Evolutionary conservation across 2,113 vertebrate species (phyloP), one percentile per base, ranked within the genome.

Genomic region (Leucoraja erinaceus): DNA sequence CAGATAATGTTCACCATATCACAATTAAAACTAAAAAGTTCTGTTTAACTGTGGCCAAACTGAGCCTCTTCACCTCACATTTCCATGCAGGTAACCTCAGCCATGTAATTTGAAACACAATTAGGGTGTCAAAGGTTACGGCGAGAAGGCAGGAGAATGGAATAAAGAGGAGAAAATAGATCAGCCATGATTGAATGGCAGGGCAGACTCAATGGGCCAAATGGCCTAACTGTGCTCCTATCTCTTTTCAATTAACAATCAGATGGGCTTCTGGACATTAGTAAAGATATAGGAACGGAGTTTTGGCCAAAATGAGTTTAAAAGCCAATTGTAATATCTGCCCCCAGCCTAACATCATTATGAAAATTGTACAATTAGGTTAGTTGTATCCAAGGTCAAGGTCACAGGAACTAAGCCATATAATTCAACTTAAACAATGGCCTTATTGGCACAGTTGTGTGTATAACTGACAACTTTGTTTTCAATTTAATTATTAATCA

Each of bases 351-450:
- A 54, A 72, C 54, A 81, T 81, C 56, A 38, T 54, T 22, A 81
- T 81, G 56, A 81, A 81, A 81, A 54, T 81, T 54, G 47, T 54
- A 56, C 38, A 54, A 56, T 9, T 56, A 25, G 18, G 0, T 25
- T 56, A 22, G 47, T 54, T 81, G 38, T 25, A 38, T 81, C 47
- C 78, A 81, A 56, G 78, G 7, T 54, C 78, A 81, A 14, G 20
- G 78, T 6, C 18, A 81, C 5, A 81, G 78, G 78, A 56, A 81
- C 47, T 20, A 81, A 81, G 77, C 47, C 47, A 54, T 54, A 79
- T 81, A 81, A 81, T 81, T 81, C 78, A 81, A 25, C 47, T 54
- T 81, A 4, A 81, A 81, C 47, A 81, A 81, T 81, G 54, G 38
- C 22, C 9, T 33, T 14, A 31, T 33, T 77, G 75, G 75, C 75